These are phyloP conservation scores for Sminthurinus aureus DNA, from an alignment of 2,888 invertebrate genomes.

Conservation along the genomic window DNA sequence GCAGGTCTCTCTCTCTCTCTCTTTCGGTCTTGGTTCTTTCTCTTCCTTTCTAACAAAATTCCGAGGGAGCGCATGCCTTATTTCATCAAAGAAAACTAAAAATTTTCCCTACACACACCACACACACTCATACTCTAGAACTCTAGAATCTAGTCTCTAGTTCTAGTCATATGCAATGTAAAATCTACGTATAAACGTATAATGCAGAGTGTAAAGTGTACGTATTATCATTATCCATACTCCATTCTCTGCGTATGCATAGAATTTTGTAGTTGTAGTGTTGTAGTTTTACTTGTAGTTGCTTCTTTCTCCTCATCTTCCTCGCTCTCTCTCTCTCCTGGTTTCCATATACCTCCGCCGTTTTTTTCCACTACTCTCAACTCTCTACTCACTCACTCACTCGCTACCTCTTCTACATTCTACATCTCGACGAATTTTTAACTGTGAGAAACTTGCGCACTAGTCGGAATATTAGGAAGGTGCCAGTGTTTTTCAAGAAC, in stretches of 20 bases:
- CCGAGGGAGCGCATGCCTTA: conserved; percentile 57
- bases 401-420: conserved; percentile 39
- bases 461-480: conserved; percentile 53
- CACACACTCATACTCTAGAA: not conserved
- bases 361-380: not conserved
- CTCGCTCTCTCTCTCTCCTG: conserved; percentile 27
- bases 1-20: conserved; percentile 32
- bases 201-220: not conserved
- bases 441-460: conserved; percentile 58
- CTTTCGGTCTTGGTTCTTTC: too few species aligned
- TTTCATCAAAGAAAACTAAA: conserved; percentile 59
- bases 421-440: conserved; percentile 48
- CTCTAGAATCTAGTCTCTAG: too few species aligned
- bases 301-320: conserved; percentile 26
- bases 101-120: conserved; percentile 35
- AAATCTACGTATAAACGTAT: too few species aligned
- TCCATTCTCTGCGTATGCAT: conserved; percentile 20
- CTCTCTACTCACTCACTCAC: conserved; percentile 28
- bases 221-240: conserved; percentile 3
- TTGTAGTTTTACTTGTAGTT: conserved; percentile 22
- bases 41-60: conserved; percentile 44
- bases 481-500: conserved; percentile 57
- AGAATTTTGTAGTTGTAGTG: not conserved
- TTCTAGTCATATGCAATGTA: too few species aligned
- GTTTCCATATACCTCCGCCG: conserved; percentile 20